Percentiles rank a stretch among this genome's conserved stretches.
Evolutionary conservation across 2,113 vertebrate species (phyloP).

Genomic region (Mobula hypostoma): DNA sequence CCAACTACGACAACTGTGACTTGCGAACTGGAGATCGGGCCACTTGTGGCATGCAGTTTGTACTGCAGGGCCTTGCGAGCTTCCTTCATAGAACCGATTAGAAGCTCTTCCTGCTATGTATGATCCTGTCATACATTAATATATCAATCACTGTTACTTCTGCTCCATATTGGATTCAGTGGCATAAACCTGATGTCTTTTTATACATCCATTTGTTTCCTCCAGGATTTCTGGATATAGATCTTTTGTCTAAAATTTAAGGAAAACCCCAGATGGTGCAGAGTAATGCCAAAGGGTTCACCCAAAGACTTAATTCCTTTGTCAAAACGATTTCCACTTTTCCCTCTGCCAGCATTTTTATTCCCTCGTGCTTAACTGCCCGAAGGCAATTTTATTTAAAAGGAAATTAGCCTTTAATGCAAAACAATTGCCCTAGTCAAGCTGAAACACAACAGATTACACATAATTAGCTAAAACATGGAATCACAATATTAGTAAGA

Average conservation of each 20-base stretch:
- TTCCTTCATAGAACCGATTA: neutral
- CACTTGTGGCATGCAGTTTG: constrained; percentile 25
- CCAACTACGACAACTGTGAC: neutral
- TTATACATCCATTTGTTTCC: neutral
- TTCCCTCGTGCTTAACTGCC: constrained; percentile 36
- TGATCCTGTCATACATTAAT: constrained; percentile 20
- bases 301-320: constrained; percentile 35
- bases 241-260: constrained; percentile 34
- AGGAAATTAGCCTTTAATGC: constrained; percentile 37
- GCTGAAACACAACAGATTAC: constrained; percentile 38
- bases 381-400: constrained; percentile 36
- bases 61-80: neutral
- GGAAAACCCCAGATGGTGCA: constrained; percentile 29
- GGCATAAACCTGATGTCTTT: neutral
- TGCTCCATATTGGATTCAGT: neutral
- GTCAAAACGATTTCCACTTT: constrained; percentile 37
- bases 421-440: constrained; percentile 37
- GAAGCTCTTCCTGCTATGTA: neutral
- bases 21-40: neutral
- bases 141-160: neutral
- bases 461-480: constrained; percentile 37
- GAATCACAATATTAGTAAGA: constrained; percentile 35
- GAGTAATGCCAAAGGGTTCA: constrained; percentile 34
- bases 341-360: constrained; percentile 37
- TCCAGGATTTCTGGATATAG: constrained; percentile 18